A percentile compares a stretch with the other conserved stretches of the same genome.
Evolutionary conservation across 1,140 invertebrate species (phyloP).

Genomic region (Drosophila lacertosa): DNA sequence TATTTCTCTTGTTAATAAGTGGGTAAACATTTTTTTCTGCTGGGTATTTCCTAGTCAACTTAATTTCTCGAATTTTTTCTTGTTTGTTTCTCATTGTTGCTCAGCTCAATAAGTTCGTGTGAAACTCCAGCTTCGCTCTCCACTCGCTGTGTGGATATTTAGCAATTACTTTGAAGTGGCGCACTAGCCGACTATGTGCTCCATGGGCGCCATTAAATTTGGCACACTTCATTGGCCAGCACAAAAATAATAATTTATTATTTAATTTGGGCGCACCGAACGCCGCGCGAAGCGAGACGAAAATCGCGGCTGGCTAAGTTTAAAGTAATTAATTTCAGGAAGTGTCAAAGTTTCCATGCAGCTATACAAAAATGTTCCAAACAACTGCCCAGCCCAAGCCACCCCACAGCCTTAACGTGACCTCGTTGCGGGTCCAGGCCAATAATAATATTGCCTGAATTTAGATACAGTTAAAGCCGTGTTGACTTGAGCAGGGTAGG

Average conservation of each 20-base stretch:
- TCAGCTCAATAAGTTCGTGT: constrained; percentile 47
- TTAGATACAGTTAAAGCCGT: constrained; percentile 2
- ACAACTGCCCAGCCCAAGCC: background rate
- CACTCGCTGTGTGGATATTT: constrained; percentile 25
- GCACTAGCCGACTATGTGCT: constrained; percentile 72
- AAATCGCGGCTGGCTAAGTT: constrained; percentile 48
- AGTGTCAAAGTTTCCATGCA: constrained; percentile 73
- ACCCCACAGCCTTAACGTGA: constrained; percentile 27
- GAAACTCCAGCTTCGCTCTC: constrained; percentile 12
- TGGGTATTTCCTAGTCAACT: background rate
- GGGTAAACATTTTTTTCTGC: too few species aligned
- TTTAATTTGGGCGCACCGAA: constrained; percentile 57
- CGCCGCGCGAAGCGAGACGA: constrained; percentile 6
- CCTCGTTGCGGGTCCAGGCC: constrained; percentile 1
- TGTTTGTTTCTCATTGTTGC: constrained; percentile 58
- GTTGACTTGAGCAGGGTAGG: too few species aligned
- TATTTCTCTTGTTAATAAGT: too few species aligned
- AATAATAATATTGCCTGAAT: constrained; percentile 8
- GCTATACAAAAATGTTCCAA: constrained; percentile 61
- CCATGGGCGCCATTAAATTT: constrained; percentile 73
- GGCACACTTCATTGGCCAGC: constrained; percentile 78
- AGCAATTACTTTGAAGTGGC: constrained; percentile 78
- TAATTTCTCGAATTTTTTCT: background rate
- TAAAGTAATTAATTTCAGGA: constrained; percentile 80
- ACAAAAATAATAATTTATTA: constrained; percentile 80